A percentile compares a stretch with the other conserved stretches of the same genome.
phyloP scores from a whole-genome alignment of 2,888 invertebrate genomes.

The Macroteleia sp. region DNA sequence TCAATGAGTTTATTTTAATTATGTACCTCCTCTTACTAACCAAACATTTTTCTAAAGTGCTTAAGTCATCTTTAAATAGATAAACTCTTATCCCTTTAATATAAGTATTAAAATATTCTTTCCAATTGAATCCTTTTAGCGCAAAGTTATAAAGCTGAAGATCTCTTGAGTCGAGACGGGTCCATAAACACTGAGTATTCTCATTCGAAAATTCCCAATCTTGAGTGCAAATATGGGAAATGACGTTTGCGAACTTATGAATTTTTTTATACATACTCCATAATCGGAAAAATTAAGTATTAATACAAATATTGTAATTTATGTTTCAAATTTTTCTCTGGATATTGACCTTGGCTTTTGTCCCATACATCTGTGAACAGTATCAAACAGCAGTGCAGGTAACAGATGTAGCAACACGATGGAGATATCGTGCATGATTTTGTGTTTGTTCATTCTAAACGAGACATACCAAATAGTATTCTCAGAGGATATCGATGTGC shows the following conservation, averaged over 20 bases:
- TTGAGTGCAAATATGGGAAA: constrained; percentile 90
- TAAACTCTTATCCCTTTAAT: constrained; percentile 90
- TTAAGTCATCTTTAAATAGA: constrained; percentile 91
- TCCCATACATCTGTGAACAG: constrained; percentile 70
- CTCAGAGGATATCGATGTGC: constrained; percentile 85
- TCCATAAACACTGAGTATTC: constrained; percentile 87
- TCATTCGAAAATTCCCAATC: constrained; percentile 89
- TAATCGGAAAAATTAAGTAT: constrained; percentile 86
- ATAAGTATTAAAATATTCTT: constrained; percentile 88
- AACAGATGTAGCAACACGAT: constrained; percentile 88
- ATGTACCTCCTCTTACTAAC: constrained; percentile 87
- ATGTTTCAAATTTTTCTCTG: too few species aligned
- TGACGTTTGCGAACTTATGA: constrained; percentile 89
- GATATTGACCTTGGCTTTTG: constrained; percentile 34
- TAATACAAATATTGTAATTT: too few species aligned
- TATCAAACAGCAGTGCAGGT: constrained; percentile 89
- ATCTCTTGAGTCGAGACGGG: constrained; percentile 84
- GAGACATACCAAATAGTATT: constrained; percentile 87
- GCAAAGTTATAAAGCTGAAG: constrained; percentile 89
- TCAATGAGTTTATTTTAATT: too few species aligned
- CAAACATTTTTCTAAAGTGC: constrained; percentile 87
- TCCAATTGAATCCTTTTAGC: constrained; percentile 89
- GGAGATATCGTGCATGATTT: constrained; percentile 85
- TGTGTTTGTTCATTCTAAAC: constrained; percentile 86
- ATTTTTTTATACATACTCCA: constrained; percentile 91